Evolutionary conservation across 2,113 vertebrate species (phyloP).

Genomic region (Naja naja): DNA sequence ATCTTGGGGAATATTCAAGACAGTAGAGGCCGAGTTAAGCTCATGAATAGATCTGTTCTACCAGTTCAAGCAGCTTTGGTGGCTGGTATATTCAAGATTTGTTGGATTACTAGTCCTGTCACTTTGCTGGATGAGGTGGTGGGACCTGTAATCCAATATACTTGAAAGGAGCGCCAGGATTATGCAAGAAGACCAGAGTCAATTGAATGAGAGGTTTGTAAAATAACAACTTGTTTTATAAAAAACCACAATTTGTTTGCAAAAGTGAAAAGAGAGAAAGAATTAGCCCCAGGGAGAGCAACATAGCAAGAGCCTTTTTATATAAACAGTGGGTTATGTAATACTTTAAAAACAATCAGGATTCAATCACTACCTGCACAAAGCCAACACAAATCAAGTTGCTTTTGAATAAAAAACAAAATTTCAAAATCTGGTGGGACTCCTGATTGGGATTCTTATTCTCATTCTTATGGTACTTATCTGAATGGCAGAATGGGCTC

Average conservation of each 20-base stretch:
- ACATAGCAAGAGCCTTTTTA: not conserved
- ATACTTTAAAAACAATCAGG: not conserved
- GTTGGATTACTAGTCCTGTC: not conserved
- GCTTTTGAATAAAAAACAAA: slow-evolving; percentile 4
- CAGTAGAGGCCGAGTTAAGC: not conserved
- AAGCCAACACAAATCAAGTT: not conserved
- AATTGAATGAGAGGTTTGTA: not conserved
- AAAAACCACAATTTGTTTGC: not conserved
- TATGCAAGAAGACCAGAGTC: not conserved
- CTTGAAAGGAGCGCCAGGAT: not conserved
- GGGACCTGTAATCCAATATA: not conserved
- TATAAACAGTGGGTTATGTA: not conserved
- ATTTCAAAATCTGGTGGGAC: not conserved
- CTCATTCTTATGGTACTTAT: not conserved
- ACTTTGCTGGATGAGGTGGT: not conserved
- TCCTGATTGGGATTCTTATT: not conserved
- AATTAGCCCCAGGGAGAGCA: not conserved
- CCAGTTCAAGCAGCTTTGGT: not conserved
- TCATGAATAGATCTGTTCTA: not conserved
- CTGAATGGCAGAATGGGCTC: not conserved
- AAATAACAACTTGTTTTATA: slow-evolving; percentile 15
- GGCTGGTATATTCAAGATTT: not conserved
- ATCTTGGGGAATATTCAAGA: not conserved
- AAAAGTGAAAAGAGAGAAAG: not conserved
- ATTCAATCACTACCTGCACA: not conserved